Percentiles rank a stretch among this genome's conserved stretches.
These are phyloP conservation scores for Nematopogon swammerdamellus DNA, from an alignment of 2,888 invertebrate genomes.

Conservation along the genomic window DNA sequence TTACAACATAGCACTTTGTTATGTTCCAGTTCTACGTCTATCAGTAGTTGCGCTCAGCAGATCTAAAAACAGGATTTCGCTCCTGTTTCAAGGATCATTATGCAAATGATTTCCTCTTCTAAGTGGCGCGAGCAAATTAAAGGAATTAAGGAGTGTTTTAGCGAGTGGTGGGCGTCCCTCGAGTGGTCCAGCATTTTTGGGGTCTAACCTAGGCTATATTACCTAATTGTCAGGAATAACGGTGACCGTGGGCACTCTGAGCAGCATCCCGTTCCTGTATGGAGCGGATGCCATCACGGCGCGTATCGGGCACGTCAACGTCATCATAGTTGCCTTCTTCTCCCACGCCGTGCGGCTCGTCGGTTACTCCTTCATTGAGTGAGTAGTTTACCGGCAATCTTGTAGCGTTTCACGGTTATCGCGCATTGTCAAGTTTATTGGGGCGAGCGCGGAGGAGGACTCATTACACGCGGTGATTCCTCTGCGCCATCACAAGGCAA, in stretches of 20 bases:
- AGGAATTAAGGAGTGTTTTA: no score
- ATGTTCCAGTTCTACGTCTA: no score
- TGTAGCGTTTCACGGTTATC: conserved; percentile 11
- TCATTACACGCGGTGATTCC: background rate
- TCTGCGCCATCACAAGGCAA: no score
- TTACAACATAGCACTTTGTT: no score
- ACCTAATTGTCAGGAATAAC: conserved; percentile 60
- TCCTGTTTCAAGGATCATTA: no score
- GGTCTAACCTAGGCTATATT: background rate
- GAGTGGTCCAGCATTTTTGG: background rate
- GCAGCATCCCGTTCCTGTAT: conserved; percentile 81
- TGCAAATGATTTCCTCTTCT: no score
- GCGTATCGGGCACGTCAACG: conserved; percentile 77
- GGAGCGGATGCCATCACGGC: conserved; percentile 80
- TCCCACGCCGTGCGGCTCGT: conserved; percentile 79
- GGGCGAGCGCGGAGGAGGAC: background rate
- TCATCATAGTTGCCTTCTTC: conserved; percentile 81
- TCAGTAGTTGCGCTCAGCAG: no score
- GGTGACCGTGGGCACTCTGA: conserved; percentile 79
- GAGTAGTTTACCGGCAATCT: conserved; percentile 29
- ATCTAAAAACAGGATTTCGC: no score
- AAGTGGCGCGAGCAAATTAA: no score
- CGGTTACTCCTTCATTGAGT: conserved; percentile 84
- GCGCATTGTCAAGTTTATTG: conserved; percentile 35
- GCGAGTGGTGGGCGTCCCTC: no score